phyloP scores from a whole-genome alignment of 1,140 invertebrate genomes.

The Sarcophaga peregrina region DNA sequence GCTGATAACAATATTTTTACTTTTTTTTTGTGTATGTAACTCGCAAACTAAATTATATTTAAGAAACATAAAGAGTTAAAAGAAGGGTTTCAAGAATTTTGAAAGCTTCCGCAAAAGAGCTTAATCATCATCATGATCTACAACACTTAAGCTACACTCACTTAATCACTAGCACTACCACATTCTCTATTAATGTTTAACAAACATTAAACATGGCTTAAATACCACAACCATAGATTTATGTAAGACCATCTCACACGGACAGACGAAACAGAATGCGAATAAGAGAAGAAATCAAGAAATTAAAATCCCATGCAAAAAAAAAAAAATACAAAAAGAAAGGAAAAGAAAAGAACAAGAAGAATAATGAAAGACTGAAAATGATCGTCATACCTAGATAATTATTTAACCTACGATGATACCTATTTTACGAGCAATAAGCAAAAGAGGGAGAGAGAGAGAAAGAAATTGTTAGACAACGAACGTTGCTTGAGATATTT shows the following conservation, averaged over 20 bases:
- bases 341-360: no score
- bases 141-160: conserved; percentile 32
- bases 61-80: no score
- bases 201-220: no score
- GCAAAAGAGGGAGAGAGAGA: not conserved
- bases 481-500: not conserved
- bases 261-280: no score
- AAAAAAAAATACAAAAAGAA: not conserved
- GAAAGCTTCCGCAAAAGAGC: conserved; percentile 37
- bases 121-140: conserved; percentile 34
- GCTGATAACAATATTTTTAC: not conserved
- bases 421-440: no score
- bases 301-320: conserved; percentile 40
- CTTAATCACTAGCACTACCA: not conserved
- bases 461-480: not conserved
- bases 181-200: no score
- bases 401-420: conserved; percentile 34
- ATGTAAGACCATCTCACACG: not conserved
- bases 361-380: not conserved
- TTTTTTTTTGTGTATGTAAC: no score
- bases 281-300: not conserved
- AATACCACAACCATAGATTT: not conserved
- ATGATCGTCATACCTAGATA: conserved; percentile 33
- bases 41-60: no score
- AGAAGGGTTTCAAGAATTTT: not conserved